These are phyloP conservation scores for Callospermophilus lateralis DNA, from an alignment of 2,113 vertebrate genomes.

Conservation along the genomic window DNA sequence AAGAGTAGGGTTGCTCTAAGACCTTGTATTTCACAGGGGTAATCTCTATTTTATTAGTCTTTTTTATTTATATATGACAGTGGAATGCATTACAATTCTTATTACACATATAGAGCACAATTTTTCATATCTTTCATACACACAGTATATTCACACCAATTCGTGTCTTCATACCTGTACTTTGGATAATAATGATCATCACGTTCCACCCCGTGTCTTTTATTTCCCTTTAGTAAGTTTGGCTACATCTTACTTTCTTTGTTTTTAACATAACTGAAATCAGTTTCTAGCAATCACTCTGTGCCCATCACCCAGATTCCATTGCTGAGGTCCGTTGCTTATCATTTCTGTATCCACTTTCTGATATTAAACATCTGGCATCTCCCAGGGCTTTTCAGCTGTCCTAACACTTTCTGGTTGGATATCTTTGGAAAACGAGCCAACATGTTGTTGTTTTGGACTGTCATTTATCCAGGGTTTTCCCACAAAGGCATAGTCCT, in stretches of 20 bases:
- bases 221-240: neutral
- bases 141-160: no score
- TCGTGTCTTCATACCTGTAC: no score
- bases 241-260: neutral
- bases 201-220: neutral
- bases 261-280: conserved; percentile 15
- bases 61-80: no score
- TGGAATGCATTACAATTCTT: no score
- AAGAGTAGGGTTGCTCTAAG: neutral
- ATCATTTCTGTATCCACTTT: neutral
- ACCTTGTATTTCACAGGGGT: neutral
- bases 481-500: neutral
- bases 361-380: neutral
- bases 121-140: no score
- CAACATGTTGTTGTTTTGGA: neutral
- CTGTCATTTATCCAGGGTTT: neutral
- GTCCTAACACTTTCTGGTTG: neutral
- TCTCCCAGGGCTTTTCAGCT: neutral
- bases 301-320: neutral
- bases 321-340: neutral
- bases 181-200: no score
- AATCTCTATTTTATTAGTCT: no score
- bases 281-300: neutral
- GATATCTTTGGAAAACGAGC: neutral
- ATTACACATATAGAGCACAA: no score